Evolutionary conservation across 2,888 invertebrate species (phyloP).

Genomic region (Eilema griseolum): DNA sequence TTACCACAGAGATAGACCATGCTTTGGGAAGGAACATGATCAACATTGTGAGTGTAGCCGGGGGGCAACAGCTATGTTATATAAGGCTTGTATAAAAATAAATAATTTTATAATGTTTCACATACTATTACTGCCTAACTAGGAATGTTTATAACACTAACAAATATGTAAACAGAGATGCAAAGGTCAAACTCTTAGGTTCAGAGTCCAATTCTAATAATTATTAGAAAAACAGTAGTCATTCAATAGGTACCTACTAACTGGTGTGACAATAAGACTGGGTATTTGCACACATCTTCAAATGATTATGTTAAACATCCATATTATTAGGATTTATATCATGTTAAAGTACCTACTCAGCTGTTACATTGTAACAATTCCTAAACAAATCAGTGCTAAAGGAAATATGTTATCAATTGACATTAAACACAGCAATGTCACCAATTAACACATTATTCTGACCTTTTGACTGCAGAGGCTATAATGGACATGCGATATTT

Average conservation of each 20-base stretch:
- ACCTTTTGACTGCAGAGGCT: conserved; percentile 92
- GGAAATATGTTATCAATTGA: conserved; percentile 36
- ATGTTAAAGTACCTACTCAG: not conserved
- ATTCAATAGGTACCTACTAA: not conserved
- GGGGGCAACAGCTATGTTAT: not conserved
- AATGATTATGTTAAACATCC: not conserved
- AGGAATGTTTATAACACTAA: not conserved
- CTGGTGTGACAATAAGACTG: not conserved
- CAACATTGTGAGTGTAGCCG: too few relatives aligned
- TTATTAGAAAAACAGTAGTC: not conserved
- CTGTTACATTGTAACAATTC: not conserved
- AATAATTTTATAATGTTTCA: not conserved
- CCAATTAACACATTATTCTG: conserved; percentile 67
- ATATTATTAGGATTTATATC: not conserved
- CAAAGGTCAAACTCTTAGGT: conserved; percentile 1
- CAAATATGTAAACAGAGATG: not conserved
- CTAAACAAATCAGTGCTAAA: conserved; percentile 14
- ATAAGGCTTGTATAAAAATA: not conserved
- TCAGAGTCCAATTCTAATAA: conserved; percentile 5
- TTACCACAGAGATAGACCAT: too few relatives aligned
- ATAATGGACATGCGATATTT: conserved; percentile 96
- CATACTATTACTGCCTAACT: not conserved
- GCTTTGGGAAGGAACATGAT: too few relatives aligned
- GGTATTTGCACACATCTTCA: not conserved
- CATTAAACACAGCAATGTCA: conserved; percentile 30